Evolutionary conservation across 2,797 vertebrate genomes (phyloP).

Genomic region (Choloepus didactylus): DNA sequence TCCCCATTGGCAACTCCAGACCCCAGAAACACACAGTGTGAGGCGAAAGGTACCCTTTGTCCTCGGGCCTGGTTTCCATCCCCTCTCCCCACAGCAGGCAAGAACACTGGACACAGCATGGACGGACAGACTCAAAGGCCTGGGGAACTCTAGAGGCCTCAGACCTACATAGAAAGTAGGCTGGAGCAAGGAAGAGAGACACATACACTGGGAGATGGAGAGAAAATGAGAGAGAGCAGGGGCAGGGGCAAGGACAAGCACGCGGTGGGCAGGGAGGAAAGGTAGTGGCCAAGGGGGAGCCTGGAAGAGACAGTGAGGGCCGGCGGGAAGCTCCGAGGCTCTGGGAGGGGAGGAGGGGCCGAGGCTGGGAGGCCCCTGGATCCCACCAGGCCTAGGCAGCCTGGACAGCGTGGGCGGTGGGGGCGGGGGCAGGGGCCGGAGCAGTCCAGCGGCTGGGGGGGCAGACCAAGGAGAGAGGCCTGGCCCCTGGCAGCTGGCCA

Average conservation of each 20-base stretch:
- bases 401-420: slow-evolving; percentile 76
- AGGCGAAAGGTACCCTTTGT: neutral
- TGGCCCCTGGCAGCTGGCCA: slow-evolving; percentile 81
- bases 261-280: slow-evolving; percentile 44
- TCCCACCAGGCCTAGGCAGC: slow-evolving; percentile 80
- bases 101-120: neutral
- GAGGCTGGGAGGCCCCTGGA: slow-evolving; percentile 77
- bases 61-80: neutral
- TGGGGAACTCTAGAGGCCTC: neutral
- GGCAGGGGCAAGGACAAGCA: neutral
- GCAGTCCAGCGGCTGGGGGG: slow-evolving; percentile 14
- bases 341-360: slow-evolving; percentile 63
- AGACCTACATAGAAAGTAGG: slow-evolving; percentile 31
- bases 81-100: neutral
- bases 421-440: slow-evolving; percentile 74
- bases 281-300: slow-evolving; percentile 14
- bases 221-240: neutral
- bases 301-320: slow-evolving; percentile 66
- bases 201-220: neutral
- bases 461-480: slow-evolving; percentile 59
- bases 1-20: neutral
- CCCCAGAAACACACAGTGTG: neutral
- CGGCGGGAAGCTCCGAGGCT: slow-evolving; percentile 57
- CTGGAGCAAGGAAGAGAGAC: neutral
- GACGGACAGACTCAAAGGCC: neutral